Conservation (phyloP, 2,888 invertebrate species). For the Tribolium freemani region DNA sequence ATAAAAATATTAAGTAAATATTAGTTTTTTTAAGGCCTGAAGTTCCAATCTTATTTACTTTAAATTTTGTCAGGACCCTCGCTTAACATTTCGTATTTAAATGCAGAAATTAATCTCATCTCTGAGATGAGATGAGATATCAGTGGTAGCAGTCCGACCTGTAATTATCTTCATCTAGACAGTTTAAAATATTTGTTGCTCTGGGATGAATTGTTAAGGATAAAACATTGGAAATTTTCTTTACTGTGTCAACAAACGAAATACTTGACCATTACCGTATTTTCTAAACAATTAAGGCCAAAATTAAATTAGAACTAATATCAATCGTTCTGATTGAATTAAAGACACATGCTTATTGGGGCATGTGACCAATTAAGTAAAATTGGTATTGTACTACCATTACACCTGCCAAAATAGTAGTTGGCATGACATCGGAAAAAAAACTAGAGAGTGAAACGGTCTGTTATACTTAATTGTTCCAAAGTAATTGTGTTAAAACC, state of each 20-base stretch:
- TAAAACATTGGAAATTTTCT: constrained; percentile 19
- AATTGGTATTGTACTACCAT: not conserved
- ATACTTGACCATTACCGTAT: not conserved
- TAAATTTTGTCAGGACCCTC: constrained; percentile 14
- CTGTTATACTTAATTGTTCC: not conserved
- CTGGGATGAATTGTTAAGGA: not conserved
- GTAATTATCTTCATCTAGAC: constrained; percentile 7
- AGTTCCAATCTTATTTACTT: constrained; percentile 8
- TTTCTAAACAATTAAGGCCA: constrained; percentile 6
- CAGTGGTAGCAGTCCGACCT: not conserved
- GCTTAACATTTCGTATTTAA: constrained; percentile 3
- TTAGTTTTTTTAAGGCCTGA: constrained; percentile 7
- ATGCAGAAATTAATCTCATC: constrained; percentile 20
- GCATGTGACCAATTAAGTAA: constrained; percentile 4
- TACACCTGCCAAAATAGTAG: not conserved
- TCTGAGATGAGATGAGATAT: constrained; percentile 7
- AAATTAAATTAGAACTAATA: constrained; percentile 1
- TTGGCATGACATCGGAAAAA: not conserved
- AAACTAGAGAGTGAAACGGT: not conserved
- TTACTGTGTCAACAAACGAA: constrained; percentile 12
- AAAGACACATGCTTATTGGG: constrained; percentile 16
- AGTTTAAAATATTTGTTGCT: constrained; percentile 12
- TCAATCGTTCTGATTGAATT: not conserved
- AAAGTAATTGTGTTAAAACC: not conserved
- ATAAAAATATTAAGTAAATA: constrained; percentile 2